Evolutionary conservation across 2,113 vertebrate genomes (phyloP), one percentile per base, ranked within the genome.

Genomic region (Puntigrus tetrazona): DNA sequence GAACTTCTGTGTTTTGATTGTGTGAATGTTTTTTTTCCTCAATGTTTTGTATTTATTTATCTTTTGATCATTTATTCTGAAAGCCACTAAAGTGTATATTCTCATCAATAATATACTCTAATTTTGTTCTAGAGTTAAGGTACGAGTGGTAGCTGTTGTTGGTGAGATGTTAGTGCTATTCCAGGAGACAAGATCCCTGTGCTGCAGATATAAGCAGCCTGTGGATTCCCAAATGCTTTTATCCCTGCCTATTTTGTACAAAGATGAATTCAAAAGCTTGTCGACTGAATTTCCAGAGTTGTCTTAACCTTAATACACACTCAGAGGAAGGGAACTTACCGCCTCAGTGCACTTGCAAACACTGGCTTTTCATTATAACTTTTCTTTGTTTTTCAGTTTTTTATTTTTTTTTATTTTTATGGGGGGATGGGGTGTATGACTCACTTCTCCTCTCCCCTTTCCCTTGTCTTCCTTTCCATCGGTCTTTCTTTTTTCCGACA

Each of bases 401-500:
- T 45, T 75, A 61, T 70, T 25, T n/a, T n/a, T n/a, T n/a, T n/a
- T n/a, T n/a, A n/a, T n/a, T n/a, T n/a, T n/a, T n/a, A n/a, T 57
- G 13, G 27, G 18, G 38, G 38, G 11, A 10, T 20, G 45, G 1
- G 36, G 36, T 3, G 50, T 63, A 86, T 88, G 85, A 88, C 52
- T 85, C 78, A 70, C 61, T 72, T 75, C 67, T 29, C 57, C 45
- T 55, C 47, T 34, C 38, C 76, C 22, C 5, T 72, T 20, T 9
- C 31, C 9, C 63, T 29, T 55, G n/a, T 41, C 57, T 81, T 61
- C 55, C 73, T 29, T 82, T 55, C 73, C 85, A 83, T 81, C 70
- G 9, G 31, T 85, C 67, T 87, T 45, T 84, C 77, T 18, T 14
- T 77, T 77, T 81, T 73, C 57, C 50, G 84, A 89, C 76, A 80